Base-by-base conservation (phyloP, 2,113 vertebrate genomes). In the Pteruthius melanotis region DNA sequence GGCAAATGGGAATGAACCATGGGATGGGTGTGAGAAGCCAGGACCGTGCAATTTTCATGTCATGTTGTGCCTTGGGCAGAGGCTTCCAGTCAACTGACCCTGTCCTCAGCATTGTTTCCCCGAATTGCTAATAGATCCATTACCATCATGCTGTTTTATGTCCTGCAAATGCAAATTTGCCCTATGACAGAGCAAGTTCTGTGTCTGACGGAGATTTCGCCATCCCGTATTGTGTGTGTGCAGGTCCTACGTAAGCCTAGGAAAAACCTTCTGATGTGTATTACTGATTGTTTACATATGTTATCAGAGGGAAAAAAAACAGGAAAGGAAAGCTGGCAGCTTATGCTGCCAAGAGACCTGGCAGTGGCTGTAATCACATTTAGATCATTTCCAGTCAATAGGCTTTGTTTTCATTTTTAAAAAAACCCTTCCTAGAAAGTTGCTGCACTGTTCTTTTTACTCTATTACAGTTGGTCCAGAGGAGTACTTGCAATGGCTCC, bases 341-440 rank as follows among this genome's bases (percentile, higher is more conserved):
- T 82, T 35, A 22, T 0, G 1, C 79, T 94, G 94, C 94, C 94
- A 94, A 89, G 69, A 93, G 72, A 95, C 69, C 90, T 96, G 93
- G 88, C 90, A 91, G 35, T 45, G 66, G 23, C 85, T 87, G 52
- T 42, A 60, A 69, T 89, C 80, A 87, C 86, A 88, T 91, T 90
- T 60, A 89, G 83, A 90, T 91, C 2, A 86, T 87, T 97, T 97
- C 90, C 94, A 96, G 94, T 92, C 92, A 96, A 83, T 81, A 92
- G 71, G 40, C 42, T 94, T 89, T 92, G 90, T 93, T 87, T 78
- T 91, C 26, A 3, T 90, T 93, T 68, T 15, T 9, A 4, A 14
- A 59, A 91, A 91, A 56, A 4, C 7, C 19, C 78, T 94, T 95
- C 91, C 81, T 95, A 92, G 89, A 93, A 96, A 96, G 89, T 93